phyloP scores from a whole-genome alignment of 2,113 vertebrate species.

The Carollia perspicillata region DNA sequence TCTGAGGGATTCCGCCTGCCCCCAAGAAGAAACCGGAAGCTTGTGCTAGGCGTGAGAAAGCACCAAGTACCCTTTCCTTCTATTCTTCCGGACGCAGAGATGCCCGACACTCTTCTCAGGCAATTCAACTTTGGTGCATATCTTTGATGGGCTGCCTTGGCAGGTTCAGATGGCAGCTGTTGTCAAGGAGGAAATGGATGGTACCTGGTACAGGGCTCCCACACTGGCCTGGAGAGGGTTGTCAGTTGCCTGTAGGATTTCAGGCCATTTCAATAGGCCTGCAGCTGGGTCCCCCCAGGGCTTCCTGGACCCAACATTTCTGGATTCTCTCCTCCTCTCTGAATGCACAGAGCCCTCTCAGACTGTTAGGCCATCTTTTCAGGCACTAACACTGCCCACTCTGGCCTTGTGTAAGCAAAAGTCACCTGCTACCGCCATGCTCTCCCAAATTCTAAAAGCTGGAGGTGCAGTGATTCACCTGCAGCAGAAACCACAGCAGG shows the following conservation, averaged over 20 bases:
- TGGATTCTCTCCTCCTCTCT: neutral
- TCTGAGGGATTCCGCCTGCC: neutral
- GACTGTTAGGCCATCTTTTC: neutral
- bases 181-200: neutral
- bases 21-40: neutral
- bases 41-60: neutral
- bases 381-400: neutral
- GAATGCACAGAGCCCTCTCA: neutral
- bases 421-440: accelerated
- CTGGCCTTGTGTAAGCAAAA: neutral
- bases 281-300: neutral
- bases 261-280: neutral
- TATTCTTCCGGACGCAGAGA: neutral
- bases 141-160: neutral
- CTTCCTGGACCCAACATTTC: neutral
- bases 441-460: neutral
- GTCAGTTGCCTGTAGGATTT: neutral
- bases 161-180: neutral
- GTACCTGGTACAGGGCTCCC: neutral
- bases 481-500: neutral
- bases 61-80: neutral
- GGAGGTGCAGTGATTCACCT: accelerated
- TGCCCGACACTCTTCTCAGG: neutral
- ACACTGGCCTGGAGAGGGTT: neutral
- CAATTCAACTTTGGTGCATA: accelerated